Conservation (phyloP, 2,888 invertebrate genomes). For the Polydrusus pterygomalis region DNA sequence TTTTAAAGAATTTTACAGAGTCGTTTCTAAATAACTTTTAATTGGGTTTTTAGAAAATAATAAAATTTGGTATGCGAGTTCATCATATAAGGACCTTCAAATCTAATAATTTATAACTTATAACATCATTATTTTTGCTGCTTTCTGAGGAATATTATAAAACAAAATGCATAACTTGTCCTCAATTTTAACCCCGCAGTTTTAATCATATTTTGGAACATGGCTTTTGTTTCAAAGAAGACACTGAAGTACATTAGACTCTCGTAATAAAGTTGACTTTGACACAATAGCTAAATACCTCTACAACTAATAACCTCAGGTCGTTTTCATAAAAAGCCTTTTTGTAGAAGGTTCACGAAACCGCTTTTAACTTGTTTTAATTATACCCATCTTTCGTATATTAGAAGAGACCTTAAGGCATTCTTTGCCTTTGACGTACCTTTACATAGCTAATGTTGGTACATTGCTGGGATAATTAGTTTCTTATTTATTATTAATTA, state of each 20-base stretch:
- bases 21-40: too few species aligned
- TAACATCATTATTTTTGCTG: neutral
- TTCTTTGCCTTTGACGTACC: neutral
- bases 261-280: constrained; percentile 44
- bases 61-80: too few species aligned
- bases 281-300: constrained; percentile 49
- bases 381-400: constrained; percentile 30
- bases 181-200: constrained; percentile 33
- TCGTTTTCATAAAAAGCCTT: constrained; percentile 37
- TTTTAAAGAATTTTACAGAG: too few species aligned
- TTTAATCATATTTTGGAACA: constrained; percentile 49
- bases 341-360: constrained; percentile 18
- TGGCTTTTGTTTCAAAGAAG: constrained; percentile 45
- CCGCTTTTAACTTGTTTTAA: constrained; percentile 40
- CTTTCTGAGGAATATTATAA: neutral
- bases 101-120: neutral
- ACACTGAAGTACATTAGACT: constrained; percentile 44
- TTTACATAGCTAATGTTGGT: constrained; percentile 3
- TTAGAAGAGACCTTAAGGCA: constrained; percentile 25
- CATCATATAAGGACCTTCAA: neutral
- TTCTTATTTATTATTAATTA: constrained; percentile 2
- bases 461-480: neutral
- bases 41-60: too few species aligned
- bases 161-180: constrained; percentile 25
- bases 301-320: constrained; percentile 46